Evolutionary conservation across 1,140 invertebrate genomes (phyloP).

Genomic region (Hydropsyche tenuis): DNA sequence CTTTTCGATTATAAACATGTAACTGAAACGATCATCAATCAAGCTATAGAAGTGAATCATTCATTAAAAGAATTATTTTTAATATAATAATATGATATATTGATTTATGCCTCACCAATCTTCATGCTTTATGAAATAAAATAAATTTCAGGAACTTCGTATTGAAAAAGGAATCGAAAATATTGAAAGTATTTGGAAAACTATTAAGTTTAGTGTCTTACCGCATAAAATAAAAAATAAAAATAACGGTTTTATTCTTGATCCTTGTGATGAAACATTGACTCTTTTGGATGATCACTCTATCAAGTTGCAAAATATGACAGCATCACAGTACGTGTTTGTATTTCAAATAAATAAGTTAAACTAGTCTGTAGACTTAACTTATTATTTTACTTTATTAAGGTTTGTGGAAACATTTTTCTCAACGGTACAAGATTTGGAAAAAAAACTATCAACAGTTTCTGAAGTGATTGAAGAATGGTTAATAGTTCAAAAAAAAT

Average conservation of each 20-base stretch:
- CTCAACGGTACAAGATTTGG: conserved; percentile 81
- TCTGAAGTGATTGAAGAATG: conserved; percentile 87
- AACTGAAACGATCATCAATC: conserved; percentile 82
- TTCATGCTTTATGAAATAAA: too few species aligned
- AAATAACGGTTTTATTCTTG: conserved; percentile 75
- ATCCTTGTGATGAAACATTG: conserved; percentile 81
- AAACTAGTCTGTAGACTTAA: conserved; percentile 3
- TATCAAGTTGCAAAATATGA: conserved; percentile 90
- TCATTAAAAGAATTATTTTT: conserved; percentile 9
- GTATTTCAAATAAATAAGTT: conserved; percentile 22
- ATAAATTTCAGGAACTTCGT: conserved; percentile 69
- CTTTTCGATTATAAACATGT: conserved; percentile 83
- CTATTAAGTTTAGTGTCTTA: conserved; percentile 73
- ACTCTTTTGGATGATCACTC: conserved; percentile 85
- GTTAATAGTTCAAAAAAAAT: conserved; percentile 84
- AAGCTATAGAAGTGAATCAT: conserved; percentile 73
- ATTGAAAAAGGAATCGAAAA: conserved; percentile 87
- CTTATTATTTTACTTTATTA: conserved; percentile 22
- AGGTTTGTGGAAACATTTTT: conserved; percentile 89
- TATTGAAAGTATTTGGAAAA: conserved; percentile 76
- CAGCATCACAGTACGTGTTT: conserved; percentile 72
- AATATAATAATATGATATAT: neutral
- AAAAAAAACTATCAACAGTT: conserved; percentile 78
- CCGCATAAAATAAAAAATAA: conserved; percentile 68
- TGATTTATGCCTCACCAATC: too few species aligned